Conservation (phyloP, 2,888 invertebrate species). For the Hybos culiciformis region DNA sequence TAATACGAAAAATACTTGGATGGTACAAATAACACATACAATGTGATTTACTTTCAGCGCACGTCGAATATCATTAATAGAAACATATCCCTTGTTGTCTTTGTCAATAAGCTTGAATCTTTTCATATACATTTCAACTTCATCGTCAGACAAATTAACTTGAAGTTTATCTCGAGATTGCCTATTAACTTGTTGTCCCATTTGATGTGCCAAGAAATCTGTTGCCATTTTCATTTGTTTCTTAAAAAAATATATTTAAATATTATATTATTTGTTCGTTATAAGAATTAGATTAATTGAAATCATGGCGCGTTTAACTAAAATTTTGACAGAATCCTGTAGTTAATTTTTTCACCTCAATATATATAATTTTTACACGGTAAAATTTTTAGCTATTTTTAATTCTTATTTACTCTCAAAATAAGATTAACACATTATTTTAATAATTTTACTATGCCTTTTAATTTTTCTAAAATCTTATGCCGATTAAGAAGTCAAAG, state of each 20-base stretch:
- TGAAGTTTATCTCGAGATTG: slow-evolving; percentile 76
- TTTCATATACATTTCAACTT: slow-evolving; percentile 86
- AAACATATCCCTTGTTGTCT: slow-evolving; percentile 94
- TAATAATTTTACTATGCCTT: too few relatives aligned
- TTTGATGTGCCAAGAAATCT: slow-evolving; percentile 83
- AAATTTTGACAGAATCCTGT: too few relatives aligned
- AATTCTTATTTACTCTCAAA: background rate
- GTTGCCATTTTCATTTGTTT: slow-evolving; percentile 67
- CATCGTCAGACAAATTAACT: slow-evolving; percentile 84
- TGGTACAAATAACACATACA: too few relatives aligned
- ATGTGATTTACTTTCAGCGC: slow-evolving; percentile 87
- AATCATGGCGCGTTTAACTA: background rate
- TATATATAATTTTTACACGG: too few relatives aligned
- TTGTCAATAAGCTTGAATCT: slow-evolving; percentile 92
- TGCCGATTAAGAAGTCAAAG: too few relatives aligned
- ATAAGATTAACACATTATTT: too few relatives aligned
- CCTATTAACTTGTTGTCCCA: slow-evolving; percentile 91
- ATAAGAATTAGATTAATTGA: background rate
- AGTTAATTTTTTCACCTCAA: too few relatives aligned
- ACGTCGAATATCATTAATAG: slow-evolving; percentile 90
- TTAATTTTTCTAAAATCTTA: too few relatives aligned
- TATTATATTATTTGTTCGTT: background rate
- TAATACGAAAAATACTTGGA: too few relatives aligned
- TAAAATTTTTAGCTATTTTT: too few relatives aligned
- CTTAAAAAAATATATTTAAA: slow-evolving; percentile 34